These are phyloP conservation scores for Cancer borealis DNA, from an alignment of 2,888 invertebrate species.

Conservation along the genomic window DNA sequence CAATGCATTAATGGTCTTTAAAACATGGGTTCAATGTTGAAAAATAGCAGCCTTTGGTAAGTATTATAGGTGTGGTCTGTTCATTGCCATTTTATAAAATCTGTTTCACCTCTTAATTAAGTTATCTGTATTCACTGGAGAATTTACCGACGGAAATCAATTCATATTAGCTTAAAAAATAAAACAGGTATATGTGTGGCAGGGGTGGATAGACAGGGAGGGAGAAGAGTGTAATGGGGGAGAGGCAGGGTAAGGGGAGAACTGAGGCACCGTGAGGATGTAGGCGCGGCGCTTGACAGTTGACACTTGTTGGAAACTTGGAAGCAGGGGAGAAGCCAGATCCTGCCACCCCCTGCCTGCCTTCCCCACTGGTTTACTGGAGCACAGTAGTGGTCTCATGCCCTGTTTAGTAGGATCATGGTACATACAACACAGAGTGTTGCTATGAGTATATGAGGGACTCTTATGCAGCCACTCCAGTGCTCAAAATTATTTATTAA, in stretches of 20 bases:
- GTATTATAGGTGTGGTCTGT: constrained; percentile 38
- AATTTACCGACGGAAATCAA: not conserved
- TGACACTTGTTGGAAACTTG: too few relatives aligned
- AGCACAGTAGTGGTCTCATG: not conserved
- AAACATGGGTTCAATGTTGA: not conserved
- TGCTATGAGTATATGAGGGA: not conserved
- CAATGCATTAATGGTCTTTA: not conserved
- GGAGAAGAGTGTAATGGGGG: constrained; percentile 1
- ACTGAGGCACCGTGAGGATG: not conserved
- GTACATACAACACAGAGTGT: not conserved
- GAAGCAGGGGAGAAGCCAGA: not conserved
- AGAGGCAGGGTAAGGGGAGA: constrained; percentile 43
- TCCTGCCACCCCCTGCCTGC: not conserved
- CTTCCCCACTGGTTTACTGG: not conserved
- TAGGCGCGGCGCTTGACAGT: not conserved
- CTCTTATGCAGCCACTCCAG: not conserved
- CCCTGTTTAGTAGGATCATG: not conserved
- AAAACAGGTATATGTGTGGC: not conserved
- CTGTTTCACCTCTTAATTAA: constrained; percentile 4
- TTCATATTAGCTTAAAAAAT: not conserved
- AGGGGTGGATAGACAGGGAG: not conserved
- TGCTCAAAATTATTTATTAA: not conserved
- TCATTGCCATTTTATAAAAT: not conserved
- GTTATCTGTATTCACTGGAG: not conserved
- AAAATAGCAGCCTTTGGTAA: constrained; percentile 29